Conservation (phyloP, 2,888 invertebrate species). For the Micoletzkya japonica region DNA sequence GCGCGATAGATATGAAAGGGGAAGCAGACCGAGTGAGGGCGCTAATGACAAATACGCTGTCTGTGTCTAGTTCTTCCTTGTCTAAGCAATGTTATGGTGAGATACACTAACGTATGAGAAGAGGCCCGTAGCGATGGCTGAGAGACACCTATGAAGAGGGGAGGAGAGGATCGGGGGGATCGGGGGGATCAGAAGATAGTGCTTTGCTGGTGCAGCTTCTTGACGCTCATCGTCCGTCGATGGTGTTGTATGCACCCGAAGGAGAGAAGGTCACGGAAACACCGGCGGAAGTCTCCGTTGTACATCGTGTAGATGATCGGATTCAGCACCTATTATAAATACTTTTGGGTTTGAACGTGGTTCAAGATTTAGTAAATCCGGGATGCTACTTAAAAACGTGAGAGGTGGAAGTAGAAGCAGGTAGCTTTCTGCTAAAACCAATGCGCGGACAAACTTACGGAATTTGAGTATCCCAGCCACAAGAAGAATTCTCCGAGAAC, state of each 20-base stretch:
- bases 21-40: too few species aligned
- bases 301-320: constrained; percentile 64
- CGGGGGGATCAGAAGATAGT: constrained; percentile 43
- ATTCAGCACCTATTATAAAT: constrained; percentile 54
- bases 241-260: constrained; percentile 62
- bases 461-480: constrained; percentile 66
- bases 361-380: too few species aligned
- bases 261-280: constrained; percentile 63
- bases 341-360: not conserved
- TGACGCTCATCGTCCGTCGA: constrained; percentile 61
- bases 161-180: not conserved
- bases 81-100: constrained; percentile 3
- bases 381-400: too few species aligned
- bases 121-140: not conserved
- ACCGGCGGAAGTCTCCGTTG: constrained; percentile 63
- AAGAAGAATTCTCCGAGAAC: constrained; percentile 62
- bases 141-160: not conserved
- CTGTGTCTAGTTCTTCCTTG: too few species aligned
- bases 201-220: constrained; percentile 62
- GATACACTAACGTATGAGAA: not conserved
- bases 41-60: too few species aligned
- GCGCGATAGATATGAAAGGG: too few species aligned
- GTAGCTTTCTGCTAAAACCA: too few species aligned
- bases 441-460: constrained; percentile 41
- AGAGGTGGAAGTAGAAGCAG: too few species aligned